phyloP scores from a whole-genome alignment of 2,113 vertebrate genomes.

The Scartelaos histophorus region DNA sequence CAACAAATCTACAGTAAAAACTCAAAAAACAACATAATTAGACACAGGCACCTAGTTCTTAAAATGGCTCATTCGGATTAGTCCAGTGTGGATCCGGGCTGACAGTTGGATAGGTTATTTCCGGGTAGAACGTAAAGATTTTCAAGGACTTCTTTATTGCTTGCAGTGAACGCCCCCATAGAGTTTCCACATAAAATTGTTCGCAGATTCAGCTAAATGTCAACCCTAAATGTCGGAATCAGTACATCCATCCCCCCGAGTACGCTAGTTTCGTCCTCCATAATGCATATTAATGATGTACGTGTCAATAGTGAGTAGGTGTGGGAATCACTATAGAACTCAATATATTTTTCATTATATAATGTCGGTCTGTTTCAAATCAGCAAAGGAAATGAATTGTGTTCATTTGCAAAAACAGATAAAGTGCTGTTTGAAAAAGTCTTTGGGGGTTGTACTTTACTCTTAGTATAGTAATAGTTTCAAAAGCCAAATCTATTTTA shows the following conservation, averaged over 20 bases:
- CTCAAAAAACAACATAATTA: neutral
- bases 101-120: neutral
- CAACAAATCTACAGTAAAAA: neutral
- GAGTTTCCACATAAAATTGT: neutral
- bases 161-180: neutral
- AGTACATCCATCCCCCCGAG: neutral
- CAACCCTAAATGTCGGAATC: neutral
- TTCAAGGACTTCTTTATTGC: neutral
- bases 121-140: neutral
- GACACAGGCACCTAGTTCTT: too few species aligned
- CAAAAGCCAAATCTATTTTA: too few species aligned
- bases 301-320: constrained; percentile 3
- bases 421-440: too few species aligned
- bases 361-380: too few species aligned
- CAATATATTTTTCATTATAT: neutral
- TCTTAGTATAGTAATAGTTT: too few species aligned
- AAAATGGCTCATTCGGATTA: too few species aligned
- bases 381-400: too few species aligned
- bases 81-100: neutral
- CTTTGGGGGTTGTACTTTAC: too few species aligned
- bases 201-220: neutral
- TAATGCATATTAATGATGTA: neutral
- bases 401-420: too few species aligned
- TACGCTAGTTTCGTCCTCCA: too few species aligned
- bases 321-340: constrained; percentile 2